phyloP scores from a whole-genome alignment of 2,113 vertebrate species.

The Cygnus atratus region DNA sequence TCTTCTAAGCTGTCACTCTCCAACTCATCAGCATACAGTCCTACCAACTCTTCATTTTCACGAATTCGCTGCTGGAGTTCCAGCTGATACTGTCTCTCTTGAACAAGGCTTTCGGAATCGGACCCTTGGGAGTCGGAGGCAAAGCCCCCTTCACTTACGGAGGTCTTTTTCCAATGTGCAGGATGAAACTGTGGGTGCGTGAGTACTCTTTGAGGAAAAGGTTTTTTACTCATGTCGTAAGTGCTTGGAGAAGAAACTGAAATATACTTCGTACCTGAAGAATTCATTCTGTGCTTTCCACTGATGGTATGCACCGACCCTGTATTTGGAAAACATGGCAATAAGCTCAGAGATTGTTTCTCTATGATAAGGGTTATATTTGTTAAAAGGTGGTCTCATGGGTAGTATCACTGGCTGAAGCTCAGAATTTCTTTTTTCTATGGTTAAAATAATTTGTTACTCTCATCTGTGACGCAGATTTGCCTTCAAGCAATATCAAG shows the following conservation, averaged over 20 bases:
- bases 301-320: neutral
- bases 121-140: conserved; percentile 70
- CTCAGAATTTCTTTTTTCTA: neutral
- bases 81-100: conserved; percentile 55
- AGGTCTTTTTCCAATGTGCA: neutral
- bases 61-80: conserved; percentile 25
- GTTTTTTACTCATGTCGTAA: neutral
- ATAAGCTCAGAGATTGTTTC: neutral
- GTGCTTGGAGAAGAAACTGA: neutral
- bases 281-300: neutral
- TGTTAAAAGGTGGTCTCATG: neutral
- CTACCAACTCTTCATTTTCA: neutral
- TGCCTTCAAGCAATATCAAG: neutral
- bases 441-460: neutral
- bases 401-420: neutral
- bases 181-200: neutral
- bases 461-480: neutral
- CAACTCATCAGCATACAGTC: neutral
- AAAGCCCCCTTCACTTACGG: neutral
- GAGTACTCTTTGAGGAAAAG: neutral
- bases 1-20: conserved; percentile 65
- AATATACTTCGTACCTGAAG: neutral
- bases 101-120: conserved; percentile 68
- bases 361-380: neutral
- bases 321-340: conserved; percentile 12